A percentile compares a stretch with the other conserved stretches of the same genome.
Evolutionary conservation across 2,797 vertebrate genomes (phyloP).

Genomic region (Parauchenoglanis punctatus): DNA sequence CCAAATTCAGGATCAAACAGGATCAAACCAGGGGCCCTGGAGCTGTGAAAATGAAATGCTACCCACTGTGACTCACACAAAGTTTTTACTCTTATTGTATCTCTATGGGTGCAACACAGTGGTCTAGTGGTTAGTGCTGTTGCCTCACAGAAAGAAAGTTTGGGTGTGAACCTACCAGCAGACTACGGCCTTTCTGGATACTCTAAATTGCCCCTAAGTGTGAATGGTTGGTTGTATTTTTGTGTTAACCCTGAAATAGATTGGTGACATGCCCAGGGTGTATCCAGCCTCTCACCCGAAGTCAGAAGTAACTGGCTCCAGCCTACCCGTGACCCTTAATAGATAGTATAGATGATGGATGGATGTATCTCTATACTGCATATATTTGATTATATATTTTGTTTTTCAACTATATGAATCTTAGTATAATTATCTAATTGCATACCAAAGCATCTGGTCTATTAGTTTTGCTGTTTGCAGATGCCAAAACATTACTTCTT

Average conservation of each 20-base stretch:
- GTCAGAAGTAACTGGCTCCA: no score
- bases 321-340: no score
- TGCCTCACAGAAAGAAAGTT: no score
- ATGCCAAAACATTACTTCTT: neutral
- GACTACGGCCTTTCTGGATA: no score
- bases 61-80: neutral
- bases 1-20: neutral
- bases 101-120: neutral
- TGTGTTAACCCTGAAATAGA: no score
- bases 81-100: neutral
- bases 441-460: neutral
- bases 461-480: neutral
- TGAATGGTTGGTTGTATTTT: no score
- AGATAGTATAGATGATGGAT: no score
- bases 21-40: neutral
- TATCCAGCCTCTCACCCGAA: no score
- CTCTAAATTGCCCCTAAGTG: no score
- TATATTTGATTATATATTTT: neutral
- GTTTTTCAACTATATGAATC: neutral
- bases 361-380: neutral
- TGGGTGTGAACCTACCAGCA: no score
- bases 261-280: no score
- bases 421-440: neutral
- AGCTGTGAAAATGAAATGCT: neutral
- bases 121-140: no score